phyloP scores from a whole-genome alignment of 1,140 invertebrate genomes.

The Temnothorax longispinosus region DNA sequence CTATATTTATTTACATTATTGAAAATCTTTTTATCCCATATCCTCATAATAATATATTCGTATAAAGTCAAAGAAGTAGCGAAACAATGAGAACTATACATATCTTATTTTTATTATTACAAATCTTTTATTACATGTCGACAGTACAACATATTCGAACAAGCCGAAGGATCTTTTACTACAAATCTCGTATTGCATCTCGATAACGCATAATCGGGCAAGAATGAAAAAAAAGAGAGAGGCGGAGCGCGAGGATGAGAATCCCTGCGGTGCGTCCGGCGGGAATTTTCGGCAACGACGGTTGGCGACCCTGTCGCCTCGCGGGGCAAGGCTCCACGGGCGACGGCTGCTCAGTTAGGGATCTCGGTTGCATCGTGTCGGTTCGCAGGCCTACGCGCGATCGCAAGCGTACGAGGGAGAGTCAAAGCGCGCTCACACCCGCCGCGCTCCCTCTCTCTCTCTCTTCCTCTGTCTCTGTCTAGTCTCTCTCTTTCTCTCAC shows the following conservation, averaged over 20 bases:
- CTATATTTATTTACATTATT: too few species aligned
- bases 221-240: not conserved
- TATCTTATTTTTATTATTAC: too few species aligned
- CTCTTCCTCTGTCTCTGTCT: not conserved
- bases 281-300: not conserved
- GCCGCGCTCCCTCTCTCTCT: conserved; percentile 43
- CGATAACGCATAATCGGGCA: too few species aligned
- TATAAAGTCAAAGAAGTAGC: too few species aligned
- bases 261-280: not conserved
- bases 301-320: conserved; percentile 71
- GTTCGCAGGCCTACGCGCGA: conserved; percentile 57
- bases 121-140: too few species aligned
- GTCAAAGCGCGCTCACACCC: conserved; percentile 14
- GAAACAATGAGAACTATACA: too few species aligned
- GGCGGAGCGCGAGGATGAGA: not conserved
- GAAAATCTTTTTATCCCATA: too few species aligned
- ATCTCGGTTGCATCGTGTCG: conserved; percentile 80
- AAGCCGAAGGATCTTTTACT: too few species aligned
- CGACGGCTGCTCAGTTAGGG: conserved; percentile 78
- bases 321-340: conserved; percentile 77
- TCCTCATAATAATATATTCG: too few species aligned
- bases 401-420: conserved; percentile 50
- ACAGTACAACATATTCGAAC: too few species aligned
- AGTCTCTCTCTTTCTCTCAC: not conserved
- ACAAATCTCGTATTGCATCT: too few species aligned